Evolutionary conservation across 2,888 invertebrate species (phyloP).

Genomic region (Hyposoter dolosus): DNA sequence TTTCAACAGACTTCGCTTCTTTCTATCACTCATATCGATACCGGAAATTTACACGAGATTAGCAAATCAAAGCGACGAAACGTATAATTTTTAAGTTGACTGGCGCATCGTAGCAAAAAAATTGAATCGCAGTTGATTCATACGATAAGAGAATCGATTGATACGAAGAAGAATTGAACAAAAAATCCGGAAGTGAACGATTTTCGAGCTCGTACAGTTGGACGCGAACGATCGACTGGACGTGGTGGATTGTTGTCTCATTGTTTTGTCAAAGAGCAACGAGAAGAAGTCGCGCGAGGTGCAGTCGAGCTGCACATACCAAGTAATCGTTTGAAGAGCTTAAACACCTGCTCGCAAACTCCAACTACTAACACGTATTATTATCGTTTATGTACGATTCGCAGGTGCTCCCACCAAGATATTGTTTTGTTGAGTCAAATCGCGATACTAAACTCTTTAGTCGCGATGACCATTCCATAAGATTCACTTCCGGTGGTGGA

Average conservation of each 20-base stretch:
- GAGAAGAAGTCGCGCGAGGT: slow-evolving; percentile 62
- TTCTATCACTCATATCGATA: slow-evolving; percentile 73
- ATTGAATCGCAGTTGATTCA: neutral
- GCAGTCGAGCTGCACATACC: slow-evolving; percentile 74
- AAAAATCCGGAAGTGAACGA: slow-evolving; percentile 51
- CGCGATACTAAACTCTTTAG: neutral
- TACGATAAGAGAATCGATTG: neutral
- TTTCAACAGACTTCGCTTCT: slow-evolving; percentile 77
- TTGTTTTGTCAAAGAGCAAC: slow-evolving; percentile 81
- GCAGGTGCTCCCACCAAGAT: slow-evolving; percentile 35
- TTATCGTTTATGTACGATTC: slow-evolving; percentile 17
- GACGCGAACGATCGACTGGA: slow-evolving; percentile 76
- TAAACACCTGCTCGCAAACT: slow-evolving; percentile 55
- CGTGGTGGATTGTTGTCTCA: slow-evolving; percentile 76
- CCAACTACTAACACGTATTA: slow-evolving; percentile 10
- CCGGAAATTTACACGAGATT: neutral
- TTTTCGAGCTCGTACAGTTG: slow-evolving; percentile 55
- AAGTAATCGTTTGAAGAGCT: slow-evolving; percentile 69
- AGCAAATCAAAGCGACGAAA: neutral
- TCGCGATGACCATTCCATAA: slow-evolving; percentile 53
- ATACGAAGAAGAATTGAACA: neutral
- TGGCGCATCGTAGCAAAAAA: neutral
- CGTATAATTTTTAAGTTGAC: neutral
- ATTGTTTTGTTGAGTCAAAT: slow-evolving; percentile 7
- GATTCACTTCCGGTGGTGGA: slow-evolving; percentile 60